Evolutionary conservation across 30 jellyfish, hydroid and myxozoan species (phyloP), one percentile per base, ranked within the genome.

Genomic region (Pelagia noctiluca): DNA sequence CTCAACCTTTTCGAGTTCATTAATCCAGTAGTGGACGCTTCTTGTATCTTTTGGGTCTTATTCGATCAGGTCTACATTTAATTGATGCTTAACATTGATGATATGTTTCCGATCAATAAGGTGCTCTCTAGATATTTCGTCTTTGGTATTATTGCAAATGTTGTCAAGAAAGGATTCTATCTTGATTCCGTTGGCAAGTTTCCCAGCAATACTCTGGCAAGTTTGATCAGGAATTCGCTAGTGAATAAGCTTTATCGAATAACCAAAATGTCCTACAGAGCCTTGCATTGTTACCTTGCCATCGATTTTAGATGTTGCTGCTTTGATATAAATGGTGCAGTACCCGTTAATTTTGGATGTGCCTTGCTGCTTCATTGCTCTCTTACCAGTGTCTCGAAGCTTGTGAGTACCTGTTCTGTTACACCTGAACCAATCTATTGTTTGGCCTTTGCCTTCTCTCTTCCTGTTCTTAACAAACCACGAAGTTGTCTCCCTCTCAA

Each of bases 341-440:
- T 68, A 31, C 63, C 76, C 76, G 50, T 50, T 64, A 13, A 80
- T 80, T 42, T 80, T 80, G 8, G 90, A 80, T 18, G 83, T 64
- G 82, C 83, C 90, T 67, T 38, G 83, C 63, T 63, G 90, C 54
- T 78, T 78, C 89, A 78, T 78, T 1, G 89, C 79, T 36, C 79
- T 50, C 31, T 78, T 62, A 25, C 89, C 89, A 1, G 60, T 60
- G 32, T 69, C 80, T 46, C 89, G 80, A 37, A 70, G 62, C 71
- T 50, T 60, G 33, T 30, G 65, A 18, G 53, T 78, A 48, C 80
- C 89, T 31, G 80, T 35, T 26, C 86, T 49, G 49, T 78, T 78
- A 52, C 89, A 60, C 46, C 80, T 42, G 62, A 57, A 78, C 89
- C 89, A 78, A 32, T 60, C 34, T 57, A 60, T 78, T 75, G 65